These are phyloP conservation scores for Parnassius apollo DNA, from an alignment of 2,888 invertebrate genomes.

Conservation along the genomic window DNA sequence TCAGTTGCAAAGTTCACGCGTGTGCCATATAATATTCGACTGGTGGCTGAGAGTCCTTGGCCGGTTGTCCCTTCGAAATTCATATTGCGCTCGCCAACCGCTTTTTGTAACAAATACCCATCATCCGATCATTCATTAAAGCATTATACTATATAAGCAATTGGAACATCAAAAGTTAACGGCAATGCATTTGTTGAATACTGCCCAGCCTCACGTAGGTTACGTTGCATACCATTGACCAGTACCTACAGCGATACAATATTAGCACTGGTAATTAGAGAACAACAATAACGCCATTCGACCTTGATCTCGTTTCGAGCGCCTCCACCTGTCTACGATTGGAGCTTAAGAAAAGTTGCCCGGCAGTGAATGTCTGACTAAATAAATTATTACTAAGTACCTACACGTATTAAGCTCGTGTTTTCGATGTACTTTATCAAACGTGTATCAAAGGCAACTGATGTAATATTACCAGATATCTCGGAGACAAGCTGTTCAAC, in stretches of 20 bases:
- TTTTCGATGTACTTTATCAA: background rate
- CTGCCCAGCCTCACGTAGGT: background rate
- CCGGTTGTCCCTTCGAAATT: conserved; percentile 58
- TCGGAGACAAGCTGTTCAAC: background rate
- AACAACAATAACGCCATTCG: conserved; percentile 58
- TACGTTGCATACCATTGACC: conserved; percentile 14
- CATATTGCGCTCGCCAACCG: conserved; percentile 39
- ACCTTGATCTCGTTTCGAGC: conserved; percentile 68
- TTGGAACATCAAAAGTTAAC: background rate
- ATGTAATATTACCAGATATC: conserved; percentile 3
- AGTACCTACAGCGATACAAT: conserved; percentile 10
- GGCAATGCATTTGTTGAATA: conserved; percentile 2
- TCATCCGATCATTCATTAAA: conserved; percentile 16
- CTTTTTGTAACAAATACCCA: conserved; percentile 23
- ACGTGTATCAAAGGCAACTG: conserved; percentile 26
- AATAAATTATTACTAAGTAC: conserved; percentile 17
- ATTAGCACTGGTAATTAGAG: conserved; percentile 60
- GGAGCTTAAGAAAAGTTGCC: conserved; percentile 41
- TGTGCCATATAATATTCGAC: conserved; percentile 51
- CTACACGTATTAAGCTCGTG: conserved; percentile 8
- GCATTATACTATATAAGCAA: background rate
- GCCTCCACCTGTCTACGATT: conserved; percentile 54
- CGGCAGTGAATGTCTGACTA: conserved; percentile 17
- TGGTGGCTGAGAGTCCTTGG: conserved; percentile 56
- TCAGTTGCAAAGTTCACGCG: conserved; percentile 48